Evolutionary conservation across 2,797 vertebrate genomes (phyloP).

Genomic region (Hipposideros larvatus): DNA sequence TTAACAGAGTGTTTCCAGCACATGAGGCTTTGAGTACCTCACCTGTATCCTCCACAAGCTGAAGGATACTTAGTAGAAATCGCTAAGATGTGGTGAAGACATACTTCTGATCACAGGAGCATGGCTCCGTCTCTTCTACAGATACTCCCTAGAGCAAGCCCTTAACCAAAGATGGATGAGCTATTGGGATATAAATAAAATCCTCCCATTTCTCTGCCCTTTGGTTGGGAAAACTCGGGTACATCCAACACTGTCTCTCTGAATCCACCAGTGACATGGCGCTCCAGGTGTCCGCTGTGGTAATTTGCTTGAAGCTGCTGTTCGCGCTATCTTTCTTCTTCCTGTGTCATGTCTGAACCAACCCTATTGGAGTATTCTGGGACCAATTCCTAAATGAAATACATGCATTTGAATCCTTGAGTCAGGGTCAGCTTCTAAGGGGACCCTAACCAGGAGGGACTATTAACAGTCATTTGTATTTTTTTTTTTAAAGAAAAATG

Average conservation of each 20-base stretch:
- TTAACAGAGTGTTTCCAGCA: accelerated
- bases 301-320: not conserved
- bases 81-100: not conserved
- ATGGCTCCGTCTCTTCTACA: not conserved
- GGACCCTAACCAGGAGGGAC: not conserved
- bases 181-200: not conserved
- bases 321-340: not conserved
- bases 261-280: not conserved
- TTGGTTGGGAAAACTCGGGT: not conserved
- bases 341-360: not conserved
- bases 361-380: not conserved
- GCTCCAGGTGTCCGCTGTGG: accelerated
- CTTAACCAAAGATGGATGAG: not conserved
- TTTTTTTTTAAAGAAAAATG: not conserved
- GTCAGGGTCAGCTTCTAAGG: not conserved
- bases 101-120: not conserved
- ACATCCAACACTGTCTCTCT: not conserved
- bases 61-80: not conserved
- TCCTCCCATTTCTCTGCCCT: accelerated
- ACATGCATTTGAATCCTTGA: not conserved
- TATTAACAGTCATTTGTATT: not conserved
- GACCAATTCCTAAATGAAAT: not conserved
- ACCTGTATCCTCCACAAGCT: not conserved
- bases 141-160: not conserved
- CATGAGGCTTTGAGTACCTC: too few relatives aligned